Conservation (phyloP, 2,888 invertebrate genomes). For the Andrena chrysosceles region DNA sequence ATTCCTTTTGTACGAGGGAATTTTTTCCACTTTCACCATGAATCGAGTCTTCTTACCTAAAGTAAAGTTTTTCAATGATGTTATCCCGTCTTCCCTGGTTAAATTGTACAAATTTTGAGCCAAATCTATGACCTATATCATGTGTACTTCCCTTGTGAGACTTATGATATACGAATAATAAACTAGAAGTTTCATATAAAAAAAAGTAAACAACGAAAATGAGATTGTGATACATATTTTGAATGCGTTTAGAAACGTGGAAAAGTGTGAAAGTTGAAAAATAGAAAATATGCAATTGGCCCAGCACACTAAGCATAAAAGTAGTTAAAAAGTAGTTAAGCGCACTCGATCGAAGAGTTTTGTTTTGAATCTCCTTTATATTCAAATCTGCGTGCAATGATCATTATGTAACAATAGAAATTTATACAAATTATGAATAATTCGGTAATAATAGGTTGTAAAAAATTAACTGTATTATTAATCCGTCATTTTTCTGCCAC, state of each 20-base stretch:
- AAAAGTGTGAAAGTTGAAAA: not conserved
- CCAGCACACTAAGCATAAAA: not conserved
- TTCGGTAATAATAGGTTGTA: no score
- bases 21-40: no score
- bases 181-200: not conserved
- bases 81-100: no score
- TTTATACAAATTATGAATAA: not conserved
- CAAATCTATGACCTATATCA: no score
- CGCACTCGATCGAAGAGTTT: not conserved
- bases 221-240: not conserved
- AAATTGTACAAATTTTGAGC: no score
- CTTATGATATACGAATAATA: conserved; percentile 9
- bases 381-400: not conserved
- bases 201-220: not conserved
- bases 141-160: not conserved
- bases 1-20: no score
- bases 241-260: not conserved
- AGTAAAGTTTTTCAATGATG: no score
- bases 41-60: no score
- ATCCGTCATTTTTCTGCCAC: not conserved
- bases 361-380: not conserved
- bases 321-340: not conserved
- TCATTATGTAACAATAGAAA: not conserved
- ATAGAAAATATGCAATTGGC: not conserved
- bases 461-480: no score